Base-by-base conservation (phyloP, 2,888 invertebrate species). In the Octodonta nipae region DNA sequence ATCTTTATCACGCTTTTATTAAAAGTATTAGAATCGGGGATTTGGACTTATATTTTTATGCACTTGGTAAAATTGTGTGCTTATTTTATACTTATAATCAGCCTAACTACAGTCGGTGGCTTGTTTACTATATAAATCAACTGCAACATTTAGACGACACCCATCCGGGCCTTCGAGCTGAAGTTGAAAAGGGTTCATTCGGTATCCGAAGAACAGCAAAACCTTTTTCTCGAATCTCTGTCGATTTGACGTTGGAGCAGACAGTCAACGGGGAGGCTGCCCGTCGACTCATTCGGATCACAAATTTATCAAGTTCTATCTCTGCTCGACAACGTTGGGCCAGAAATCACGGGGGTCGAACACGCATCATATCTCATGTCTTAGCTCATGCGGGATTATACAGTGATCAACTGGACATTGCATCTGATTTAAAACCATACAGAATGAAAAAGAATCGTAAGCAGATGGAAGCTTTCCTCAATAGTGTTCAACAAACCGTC, bases 221-320 rank as follows among this genome's bases (percentile, higher is more conserved):
- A 24, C 34, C 38, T 7, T 38, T 41, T 8, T 33, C 38, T 5
- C n/a, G 35, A 27, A 27, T 30, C 7, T 36, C 41, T 6, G 34
- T 41, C 11, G 39, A 40, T 26, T 33, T 41, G 16, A 36, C 32
- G 4, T 32, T 42, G 15, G 39, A 42, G 15, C 39, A 37, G 27
- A 42, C 42, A 12, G 33, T 40, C 4, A 42, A 39, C 28, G 39
- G 20, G 7, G 41, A 43, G 16, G 41, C 41, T 13, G 43, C 39
- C 17, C 32, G 22, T 7, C 35, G 28, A 13, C 20, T 40, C 3
- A 39, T 37, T 2, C 36, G 42, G 14, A 40, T 42, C 15, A 26
- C 16, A 7, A 31, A 39, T 28, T 26, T 37, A 2, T 34, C 37
- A 10, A 32, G 33, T 36, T 37, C 37, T 5, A 33, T 39, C 29